phyloP scores from a whole-genome alignment of 1,140 invertebrate genomes.

The Latrodectus geometricus region DNA sequence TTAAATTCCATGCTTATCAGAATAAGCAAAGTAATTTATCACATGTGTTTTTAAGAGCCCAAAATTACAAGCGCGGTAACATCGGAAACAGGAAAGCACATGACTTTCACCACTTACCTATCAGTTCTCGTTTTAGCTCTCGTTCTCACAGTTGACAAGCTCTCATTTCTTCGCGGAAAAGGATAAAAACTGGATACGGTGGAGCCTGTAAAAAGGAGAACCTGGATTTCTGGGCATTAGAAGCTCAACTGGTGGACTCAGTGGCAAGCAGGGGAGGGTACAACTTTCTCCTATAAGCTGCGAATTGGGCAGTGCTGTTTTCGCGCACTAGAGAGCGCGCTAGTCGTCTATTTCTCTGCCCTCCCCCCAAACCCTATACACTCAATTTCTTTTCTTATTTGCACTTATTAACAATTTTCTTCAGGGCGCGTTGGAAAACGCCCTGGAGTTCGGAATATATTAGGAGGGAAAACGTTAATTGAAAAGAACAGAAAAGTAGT shows the following conservation, averaged over 20 bases:
- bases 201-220: slow-evolving; percentile 36
- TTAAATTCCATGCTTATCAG: neutral
- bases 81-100: slow-evolving; percentile 6
- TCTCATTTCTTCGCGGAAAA: slow-evolving; percentile 19
- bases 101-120: slow-evolving; percentile 16
- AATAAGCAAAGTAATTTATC: neutral
- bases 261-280: slow-evolving; percentile 7
- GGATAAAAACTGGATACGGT: slow-evolving; percentile 18
- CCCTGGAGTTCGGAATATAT: neutral
- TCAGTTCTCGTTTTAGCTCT: slow-evolving; percentile 3
- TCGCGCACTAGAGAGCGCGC: slow-evolving; percentile 37
- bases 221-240: slow-evolving; percentile 55
- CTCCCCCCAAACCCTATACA: too few species aligned
- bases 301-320: neutral
- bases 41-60: neutral
- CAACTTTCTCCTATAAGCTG: slow-evolving; percentile 27
- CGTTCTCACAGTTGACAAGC: slow-evolving; percentile 14
- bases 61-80: neutral
- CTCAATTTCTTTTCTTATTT: neutral
- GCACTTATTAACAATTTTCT: neutral
- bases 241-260: slow-evolving; percentile 57
- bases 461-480: neutral
- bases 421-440: neutral
- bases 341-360: slow-evolving; percentile 11
- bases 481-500: neutral